These are phyloP conservation scores for Synchiropus splendidus DNA, from an alignment of 2,113 vertebrate genomes.

Conservation along the genomic window DNA sequence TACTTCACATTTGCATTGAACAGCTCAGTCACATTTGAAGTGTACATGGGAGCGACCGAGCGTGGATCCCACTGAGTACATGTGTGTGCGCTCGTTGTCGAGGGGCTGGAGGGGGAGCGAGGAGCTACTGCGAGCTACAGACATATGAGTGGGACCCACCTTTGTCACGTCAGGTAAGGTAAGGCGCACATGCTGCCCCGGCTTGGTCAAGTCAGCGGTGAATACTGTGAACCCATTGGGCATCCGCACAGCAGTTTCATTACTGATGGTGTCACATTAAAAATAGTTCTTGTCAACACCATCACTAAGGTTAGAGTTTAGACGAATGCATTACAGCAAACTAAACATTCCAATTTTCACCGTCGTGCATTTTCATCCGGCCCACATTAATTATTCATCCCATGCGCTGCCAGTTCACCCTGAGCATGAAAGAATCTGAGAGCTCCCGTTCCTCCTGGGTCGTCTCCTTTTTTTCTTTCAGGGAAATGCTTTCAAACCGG, in stretches of 20 bases:
- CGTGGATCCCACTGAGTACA: constrained; percentile 84
- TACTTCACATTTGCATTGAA: constrained; percentile 88
- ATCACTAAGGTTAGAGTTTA: too few species aligned
- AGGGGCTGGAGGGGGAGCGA: constrained; percentile 51
- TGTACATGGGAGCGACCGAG: constrained; percentile 74
- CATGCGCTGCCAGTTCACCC: constrained; percentile 11
- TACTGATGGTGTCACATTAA: too few species aligned
- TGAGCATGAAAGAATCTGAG: constrained; percentile 8
- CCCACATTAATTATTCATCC: constrained; percentile 36
- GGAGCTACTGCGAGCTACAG: constrained; percentile 80
- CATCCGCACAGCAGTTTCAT: too few species aligned
- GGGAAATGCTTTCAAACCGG: constrained; percentile 7
- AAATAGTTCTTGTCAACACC: too few species aligned
- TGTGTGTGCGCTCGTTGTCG: constrained; percentile 68
- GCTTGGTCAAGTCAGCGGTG: constrained; percentile 65
- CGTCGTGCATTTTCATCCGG: constrained; percentile 6
- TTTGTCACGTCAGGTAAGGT: constrained; percentile 94
- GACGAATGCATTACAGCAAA: too few species aligned
- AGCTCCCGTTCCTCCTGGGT: constrained; percentile 6
- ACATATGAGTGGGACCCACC: constrained; percentile 88
- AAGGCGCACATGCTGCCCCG: constrained; percentile 93
- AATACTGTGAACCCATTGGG: constrained; percentile 86
- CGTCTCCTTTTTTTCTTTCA: constrained; percentile 6
- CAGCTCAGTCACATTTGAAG: constrained; percentile 67
- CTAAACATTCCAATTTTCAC: too few species aligned